Percentiles rank a stretch among this genome's conserved stretches.
Conservation (phyloP, 2,797 vertebrate species). For the Pangasius mekongensis region DNA sequence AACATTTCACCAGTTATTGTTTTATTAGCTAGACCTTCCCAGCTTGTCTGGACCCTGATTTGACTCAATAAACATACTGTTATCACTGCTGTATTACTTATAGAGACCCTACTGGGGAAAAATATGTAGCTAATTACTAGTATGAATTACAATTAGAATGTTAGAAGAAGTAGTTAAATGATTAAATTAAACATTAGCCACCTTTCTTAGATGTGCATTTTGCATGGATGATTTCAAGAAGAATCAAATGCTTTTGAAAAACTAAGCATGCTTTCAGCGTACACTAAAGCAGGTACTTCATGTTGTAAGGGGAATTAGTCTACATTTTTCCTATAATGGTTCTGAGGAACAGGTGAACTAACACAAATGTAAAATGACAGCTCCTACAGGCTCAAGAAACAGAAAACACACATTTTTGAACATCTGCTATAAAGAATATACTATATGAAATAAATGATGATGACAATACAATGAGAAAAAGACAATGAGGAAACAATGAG, state of each 20-base stretch:
- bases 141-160: neutral
- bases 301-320: neutral
- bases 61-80: neutral
- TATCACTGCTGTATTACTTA: neutral
- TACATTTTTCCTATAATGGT: neutral
- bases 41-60: neutral
- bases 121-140: neutral
- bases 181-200: neutral
- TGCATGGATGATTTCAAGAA: neutral
- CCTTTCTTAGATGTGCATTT: neutral
- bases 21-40: neutral
- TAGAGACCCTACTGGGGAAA: neutral
- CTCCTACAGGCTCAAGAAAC: neutral
- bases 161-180: neutral
- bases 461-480: neutral
- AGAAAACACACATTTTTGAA: neutral
- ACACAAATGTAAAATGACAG: too few species aligned
- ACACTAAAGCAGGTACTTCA: neutral
- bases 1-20: neutral
- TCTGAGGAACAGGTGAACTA: neutral
- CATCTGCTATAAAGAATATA: neutral
- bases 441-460: neutral
- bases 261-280: neutral
- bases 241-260: neutral
- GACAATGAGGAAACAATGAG: neutral